Evolutionary conservation across 1,140 invertebrate species (phyloP), one percentile per base, ranked within the genome.

Genomic region (Drosophila grimshawi): DNA sequence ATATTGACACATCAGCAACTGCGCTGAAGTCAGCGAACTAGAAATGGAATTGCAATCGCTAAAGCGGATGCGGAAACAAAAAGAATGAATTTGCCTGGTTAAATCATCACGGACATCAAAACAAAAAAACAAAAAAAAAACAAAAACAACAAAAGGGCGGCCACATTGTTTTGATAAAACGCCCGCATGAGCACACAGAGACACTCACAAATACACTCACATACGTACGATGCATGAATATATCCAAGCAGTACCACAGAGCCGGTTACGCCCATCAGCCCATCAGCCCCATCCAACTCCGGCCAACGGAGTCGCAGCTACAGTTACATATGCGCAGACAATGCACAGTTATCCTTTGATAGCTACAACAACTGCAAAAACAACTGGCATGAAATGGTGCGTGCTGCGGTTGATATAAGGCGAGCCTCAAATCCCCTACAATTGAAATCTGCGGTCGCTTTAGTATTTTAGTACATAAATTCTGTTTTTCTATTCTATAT

Each of bases 161-260:
- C 56, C 83, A 88, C 85, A 86, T 86, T 88, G 83, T 88, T 89
- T 86, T 86, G 83, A 86, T 86, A 86, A 86, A 86, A 86, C 73
- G 83, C 83, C 83, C 83, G 83, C 85, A 86, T 86, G 80, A 73
- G 5, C 70, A 52, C 51, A 52, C 62, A 48, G 43, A 59, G 35
- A 73, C 43, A 64, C 60, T 37, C 37, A 39, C 48, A 53, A 32
- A 49, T 46, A 33, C 63, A 52, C 55, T 41, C 70, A 61, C 32
- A 69, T 43, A 64, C 27, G 30, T 43, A 41, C 41, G 41, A 51
- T 32, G 39, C 29, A 45, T 29, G 3, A n/a, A 27, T 30, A 43
- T 7, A 68, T 6, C n/a, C n/a, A 43, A 43, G 39, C 3, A 52
- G 5, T n/a, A 52, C 19, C 45, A 63, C 52, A 43, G 27, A 37